Base-by-base conservation (phyloP, 1,140 invertebrate species). In the Nomia melanderi region DNA sequence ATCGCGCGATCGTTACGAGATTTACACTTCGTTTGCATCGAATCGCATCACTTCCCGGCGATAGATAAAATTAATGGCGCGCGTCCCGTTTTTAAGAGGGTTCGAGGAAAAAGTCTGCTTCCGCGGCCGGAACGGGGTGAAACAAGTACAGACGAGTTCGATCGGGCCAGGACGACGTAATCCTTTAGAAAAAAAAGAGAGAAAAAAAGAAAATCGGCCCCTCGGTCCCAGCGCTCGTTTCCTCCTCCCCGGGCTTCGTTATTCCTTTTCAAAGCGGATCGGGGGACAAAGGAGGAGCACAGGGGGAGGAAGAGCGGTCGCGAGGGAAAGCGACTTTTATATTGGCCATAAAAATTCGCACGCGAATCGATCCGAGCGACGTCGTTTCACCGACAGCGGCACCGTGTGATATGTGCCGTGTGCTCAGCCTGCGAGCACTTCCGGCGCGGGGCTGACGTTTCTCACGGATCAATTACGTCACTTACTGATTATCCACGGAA, bases 221-320 rank as follows among this genome's bases (percentile, higher is more conserved):
- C 20, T 8, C 7, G 47, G 47, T 56, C 53, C 53, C 53, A 56
- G 53, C 11, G 53, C 53, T 56, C 23, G 53, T 56, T 56, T 27
- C 12, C 23, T 27, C 53, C 25, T 12, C 23, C 8, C 23, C 12
- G 23, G 31, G 12, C 20, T 56, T 56, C 71, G 62, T 66, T 41
- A 41, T 65, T 74, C 65, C 33, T 65, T 74, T 41, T 53, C 7
- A 41, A 39, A 65, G 33, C 60, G 25, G 25, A 62, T 62, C 14
- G 20, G 6, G 25, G n/a, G 12, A 36, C 39, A 31, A 66, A 56
- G 56, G 41, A 65, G 56, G 56, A 56, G 14, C 23, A 7, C 9
- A 7, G 17, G 44, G 29, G 39, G 36, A 7, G n/a, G 33, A 1
- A 14, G n/a, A 23, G 11, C 14, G 5, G 11, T 7, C 23, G 23